Percentiles rank a stretch among this genome's conserved stretches.
phyloP scores from a whole-genome alignment of 23 tunicate genomes.

The Botrylloides violaceus region DNA sequence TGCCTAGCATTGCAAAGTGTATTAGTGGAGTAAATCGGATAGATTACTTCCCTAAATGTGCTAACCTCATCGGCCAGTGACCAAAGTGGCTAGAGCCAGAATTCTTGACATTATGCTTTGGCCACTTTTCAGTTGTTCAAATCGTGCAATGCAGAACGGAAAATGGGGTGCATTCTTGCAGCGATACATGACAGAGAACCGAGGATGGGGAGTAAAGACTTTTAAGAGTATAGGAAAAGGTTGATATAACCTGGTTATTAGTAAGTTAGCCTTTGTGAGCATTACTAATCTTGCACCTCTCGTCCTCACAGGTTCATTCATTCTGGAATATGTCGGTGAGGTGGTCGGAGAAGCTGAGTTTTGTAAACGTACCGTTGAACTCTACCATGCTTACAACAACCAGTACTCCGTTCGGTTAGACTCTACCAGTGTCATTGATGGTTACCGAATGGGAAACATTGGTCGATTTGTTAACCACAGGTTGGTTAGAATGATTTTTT shows the following conservation, averaged over 20 bases:
- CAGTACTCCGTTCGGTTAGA: constrained; percentile 58
- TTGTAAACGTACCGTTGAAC: constrained; percentile 35
- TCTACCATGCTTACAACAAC: constrained; percentile 43
- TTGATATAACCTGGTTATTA: background rate
- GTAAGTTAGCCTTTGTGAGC: too few species aligned
- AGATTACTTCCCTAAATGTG: too few species aligned
- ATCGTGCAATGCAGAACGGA: constrained; percentile 37
- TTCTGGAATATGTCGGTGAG: constrained; percentile 89
- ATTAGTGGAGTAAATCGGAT: too few species aligned
- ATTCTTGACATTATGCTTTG: background rate
- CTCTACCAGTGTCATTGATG: constrained; percentile 39
- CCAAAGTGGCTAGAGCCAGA: too few species aligned
- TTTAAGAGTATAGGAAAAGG: constrained; percentile 39
- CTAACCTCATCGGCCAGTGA: too few species aligned
- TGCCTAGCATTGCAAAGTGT: too few species aligned
- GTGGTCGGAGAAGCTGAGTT: constrained; percentile 68
- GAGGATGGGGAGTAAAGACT: constrained; percentile 62
- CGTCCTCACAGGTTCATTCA: constrained; percentile 35
- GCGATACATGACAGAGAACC: constrained; percentile 39
- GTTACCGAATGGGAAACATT: constrained; percentile 35
- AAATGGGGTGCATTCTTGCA: constrained; percentile 33
- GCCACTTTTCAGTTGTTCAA: constrained; percentile 32
- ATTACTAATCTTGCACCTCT: too few species aligned
- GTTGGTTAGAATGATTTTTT: constrained; percentile 11
- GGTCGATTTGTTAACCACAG: constrained; percentile 87